Evolutionary conservation across 1,140 invertebrate genomes (phyloP).

Genomic region (Hestina assimilis): DNA sequence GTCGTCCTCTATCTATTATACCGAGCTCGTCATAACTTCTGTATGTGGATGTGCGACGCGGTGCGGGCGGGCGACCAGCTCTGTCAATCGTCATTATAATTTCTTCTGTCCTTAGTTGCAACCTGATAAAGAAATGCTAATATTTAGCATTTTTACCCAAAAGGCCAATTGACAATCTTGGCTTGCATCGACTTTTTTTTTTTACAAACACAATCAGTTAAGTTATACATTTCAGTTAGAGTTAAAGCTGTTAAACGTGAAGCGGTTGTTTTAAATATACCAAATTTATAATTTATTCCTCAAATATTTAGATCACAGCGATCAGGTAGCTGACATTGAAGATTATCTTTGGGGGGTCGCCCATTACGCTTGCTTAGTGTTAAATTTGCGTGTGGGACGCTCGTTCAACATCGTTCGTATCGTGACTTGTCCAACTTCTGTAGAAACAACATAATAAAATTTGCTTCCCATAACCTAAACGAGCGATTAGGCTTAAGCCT

Average conservation of each 20-base stretch:
- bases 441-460: slow-evolving; percentile 51
- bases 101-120: slow-evolving; percentile 39
- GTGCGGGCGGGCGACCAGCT: slow-evolving; percentile 62
- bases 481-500: slow-evolving; percentile 4
- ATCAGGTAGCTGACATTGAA: slow-evolving; percentile 17
- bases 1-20: slow-evolving; percentile 52
- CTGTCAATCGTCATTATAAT: slow-evolving; percentile 67
- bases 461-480: slow-evolving; percentile 31
- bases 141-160: slow-evolving; percentile 25
- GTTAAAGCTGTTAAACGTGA: not conserved
- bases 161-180: slow-evolving; percentile 36
- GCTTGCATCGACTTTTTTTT: slow-evolving; percentile 39
- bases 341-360: slow-evolving; percentile 28
- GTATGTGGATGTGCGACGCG: slow-evolving; percentile 73
- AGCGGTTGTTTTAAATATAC: not conserved
- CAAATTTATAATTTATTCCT: slow-evolving; percentile 7
- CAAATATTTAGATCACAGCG: slow-evolving; percentile 5
- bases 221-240: not conserved
- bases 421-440: slow-evolving; percentile 57
- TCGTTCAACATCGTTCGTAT: slow-evolving; percentile 48
- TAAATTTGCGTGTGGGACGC: slow-evolving; percentile 50
- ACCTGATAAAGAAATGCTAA: slow-evolving; percentile 61
- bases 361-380: slow-evolving; percentile 41
- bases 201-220: not conserved
- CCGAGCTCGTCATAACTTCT: slow-evolving; percentile 77